Base-by-base conservation (phyloP, 2,888 invertebrate genomes). In the Tenthredo livida region DNA sequence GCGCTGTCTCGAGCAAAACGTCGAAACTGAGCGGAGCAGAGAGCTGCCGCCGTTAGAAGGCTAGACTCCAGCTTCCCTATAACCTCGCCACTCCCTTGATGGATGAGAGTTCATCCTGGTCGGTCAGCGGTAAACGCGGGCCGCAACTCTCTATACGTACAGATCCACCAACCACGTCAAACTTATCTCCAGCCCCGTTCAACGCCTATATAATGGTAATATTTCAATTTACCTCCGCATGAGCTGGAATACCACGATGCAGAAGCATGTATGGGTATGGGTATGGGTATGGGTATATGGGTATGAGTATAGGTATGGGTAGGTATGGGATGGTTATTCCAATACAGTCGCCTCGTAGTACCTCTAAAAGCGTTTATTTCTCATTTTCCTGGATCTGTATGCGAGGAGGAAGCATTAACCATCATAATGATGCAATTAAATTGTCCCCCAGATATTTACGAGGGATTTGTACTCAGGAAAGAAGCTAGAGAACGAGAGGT, bases 1-100 rank as follows among this genome's bases (percentile, higher is more conserved):
- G 37, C 80, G 80, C 80, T 61, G 80, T 80, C 80, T 80, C 80
- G 80, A 80, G 80, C 61, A 80, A 80, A 80, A 80, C 80, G 80
- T 80, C 61, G 61, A 80, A 80, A 80, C 80, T 61, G 37, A 80
- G 4, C 61, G 37, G 37, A 37, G 33, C 12, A 10, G 29, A 33
- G 33, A 67, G 29, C 33, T 33, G 12, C 33, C 5, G 37, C 80
- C 61, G 58, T 37, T 33, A 40, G 58, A 78, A 78, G 29, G 29
- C 78, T 61, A 58, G 58, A 80, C 80, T 40, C 25, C 29, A 9
- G 80, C 12, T 80, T 80, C 2, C 61, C 80, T 33, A 40, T 37
- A 80, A 29, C 80, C 37, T 33, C 58, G 37, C 37, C 61, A 61
- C 61, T 40, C 37, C 7, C 40, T 80, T 80, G 80, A 80, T 80